Evolutionary conservation across 2,888 invertebrate species (phyloP), one percentile per base, ranked within the genome.

Genomic region (Axea sp.): DNA sequence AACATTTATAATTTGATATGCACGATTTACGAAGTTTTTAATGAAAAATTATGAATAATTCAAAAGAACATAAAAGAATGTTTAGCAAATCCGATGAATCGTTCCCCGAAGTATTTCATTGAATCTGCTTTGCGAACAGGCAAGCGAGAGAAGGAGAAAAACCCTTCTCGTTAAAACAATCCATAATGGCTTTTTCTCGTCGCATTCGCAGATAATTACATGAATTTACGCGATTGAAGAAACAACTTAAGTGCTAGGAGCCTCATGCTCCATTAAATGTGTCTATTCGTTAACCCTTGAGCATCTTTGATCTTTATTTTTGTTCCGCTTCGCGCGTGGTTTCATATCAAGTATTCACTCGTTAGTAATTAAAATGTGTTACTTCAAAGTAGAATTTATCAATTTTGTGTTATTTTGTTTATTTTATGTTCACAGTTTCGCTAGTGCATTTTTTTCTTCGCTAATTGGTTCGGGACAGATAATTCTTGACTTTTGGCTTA

Each of bases 191-290:
- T 60, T 75, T 71, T 65, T 71, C 74, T 69, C 53, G 69, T 69
- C 53, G 65, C 65, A 71, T 65, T 75, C 65, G 65, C 60, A 60
- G 74, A 75, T 71, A 75, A 75, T 75, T 71, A 75, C 65, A 71
- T 37, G 55, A 75, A 75, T 75, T 71, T 75, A 67, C 74, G 71
- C 74, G 64, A 71, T 55, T 57, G 60, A 60, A 62, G 71, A 75
- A 71, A 71, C 69, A 65, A 75, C 69, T 65, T 75, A 60, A 75
- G 65, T 67, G 65, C 69, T 14, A 28, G 39, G 15, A 62, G 53
- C 19, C 53, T 65, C 60, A 60, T 47, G 65, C 69, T 65, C 69
- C 64, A 69, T 71, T 75, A 71, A 65, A 71, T 55, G 47, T 59
- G 60, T 71, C 65, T 69, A 49, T 41, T 71, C 55, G 65, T 71